Conservation (phyloP, 2,113 vertebrate species). For the Panthera tigris region DNA sequence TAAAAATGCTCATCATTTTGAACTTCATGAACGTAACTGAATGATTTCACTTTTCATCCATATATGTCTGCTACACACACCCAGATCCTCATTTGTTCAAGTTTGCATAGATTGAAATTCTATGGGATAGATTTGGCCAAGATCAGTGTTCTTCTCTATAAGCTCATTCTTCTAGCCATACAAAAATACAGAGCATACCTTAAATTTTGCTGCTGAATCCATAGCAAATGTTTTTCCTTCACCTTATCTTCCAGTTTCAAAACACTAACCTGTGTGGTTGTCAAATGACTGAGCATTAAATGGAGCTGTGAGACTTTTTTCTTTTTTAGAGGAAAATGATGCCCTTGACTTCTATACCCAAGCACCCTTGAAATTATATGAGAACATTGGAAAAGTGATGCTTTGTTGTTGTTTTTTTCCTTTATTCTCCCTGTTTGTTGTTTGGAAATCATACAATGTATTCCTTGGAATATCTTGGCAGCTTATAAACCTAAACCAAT, state of each 20-base stretch:
- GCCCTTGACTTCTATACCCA: neutral
- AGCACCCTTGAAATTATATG: neutral
- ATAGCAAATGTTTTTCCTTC: neutral
- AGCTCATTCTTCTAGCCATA: neutral
- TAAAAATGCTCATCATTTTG: neutral
- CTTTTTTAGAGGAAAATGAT: slow-evolving; percentile 41
- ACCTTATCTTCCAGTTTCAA: slow-evolving; percentile 1
- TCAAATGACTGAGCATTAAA: slow-evolving; percentile 32
- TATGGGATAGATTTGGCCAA: neutral
- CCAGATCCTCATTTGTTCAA: neutral
- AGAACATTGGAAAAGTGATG: neutral
- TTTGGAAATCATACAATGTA: neutral
- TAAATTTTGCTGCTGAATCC: neutral
- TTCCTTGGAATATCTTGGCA: neutral
- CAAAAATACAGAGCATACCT: neutral
- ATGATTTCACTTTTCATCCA: neutral
- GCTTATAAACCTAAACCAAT: slow-evolving; percentile 38
- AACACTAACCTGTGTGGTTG: neutral
- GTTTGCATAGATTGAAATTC: neutral
- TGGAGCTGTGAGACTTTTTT: neutral
- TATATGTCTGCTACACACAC: neutral
- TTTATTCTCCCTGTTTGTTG: neutral
- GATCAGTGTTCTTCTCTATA: neutral
- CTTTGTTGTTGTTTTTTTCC: neutral
- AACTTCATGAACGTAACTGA: neutral